Percentiles rank a stretch among this genome's conserved stretches.
phyloP scores from a whole-genome alignment of 2,888 invertebrate species.

The Tetrapedia diversipes region DNA sequence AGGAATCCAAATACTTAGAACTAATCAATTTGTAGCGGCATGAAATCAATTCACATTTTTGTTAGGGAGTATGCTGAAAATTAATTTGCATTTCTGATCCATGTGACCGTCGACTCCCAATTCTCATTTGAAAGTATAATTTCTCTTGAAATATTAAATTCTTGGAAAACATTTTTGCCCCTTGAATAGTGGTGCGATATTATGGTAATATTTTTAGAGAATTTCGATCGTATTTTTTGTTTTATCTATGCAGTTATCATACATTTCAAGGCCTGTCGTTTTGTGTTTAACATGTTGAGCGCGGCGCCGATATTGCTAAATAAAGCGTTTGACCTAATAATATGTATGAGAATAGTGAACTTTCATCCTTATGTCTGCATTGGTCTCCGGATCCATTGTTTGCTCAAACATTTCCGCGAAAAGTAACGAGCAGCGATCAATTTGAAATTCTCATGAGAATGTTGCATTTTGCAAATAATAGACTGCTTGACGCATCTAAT shows the following conservation, averaged over 20 bases:
- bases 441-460: not conserved
- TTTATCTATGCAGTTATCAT: too few relatives aligned
- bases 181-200: slow-evolving; percentile 52
- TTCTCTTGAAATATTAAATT: slow-evolving; percentile 74
- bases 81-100: slow-evolving; percentile 71
- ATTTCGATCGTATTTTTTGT: too few relatives aligned
- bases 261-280: too few relatives aligned
- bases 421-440: not conserved
- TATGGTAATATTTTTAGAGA: slow-evolving; percentile 54
- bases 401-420: not conserved
- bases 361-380: too few relatives aligned
- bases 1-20: slow-evolving; percentile 61
- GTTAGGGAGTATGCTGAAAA: slow-evolving; percentile 69
- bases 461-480: not conserved
- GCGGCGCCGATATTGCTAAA: too few relatives aligned
- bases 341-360: too few relatives aligned
- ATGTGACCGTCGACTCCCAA: slow-evolving; percentile 60
- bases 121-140: slow-evolving; percentile 76
- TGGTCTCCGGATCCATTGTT: not conserved
- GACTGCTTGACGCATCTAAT: not conserved
- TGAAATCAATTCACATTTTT: slow-evolving; percentile 73
- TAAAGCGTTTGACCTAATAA: too few relatives aligned
- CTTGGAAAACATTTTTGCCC: slow-evolving; percentile 70
- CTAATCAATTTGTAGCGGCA: slow-evolving; percentile 58
- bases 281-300: too few relatives aligned